Conservation (phyloP, 2,797 vertebrate species). For the Vireo griseus region DNA sequence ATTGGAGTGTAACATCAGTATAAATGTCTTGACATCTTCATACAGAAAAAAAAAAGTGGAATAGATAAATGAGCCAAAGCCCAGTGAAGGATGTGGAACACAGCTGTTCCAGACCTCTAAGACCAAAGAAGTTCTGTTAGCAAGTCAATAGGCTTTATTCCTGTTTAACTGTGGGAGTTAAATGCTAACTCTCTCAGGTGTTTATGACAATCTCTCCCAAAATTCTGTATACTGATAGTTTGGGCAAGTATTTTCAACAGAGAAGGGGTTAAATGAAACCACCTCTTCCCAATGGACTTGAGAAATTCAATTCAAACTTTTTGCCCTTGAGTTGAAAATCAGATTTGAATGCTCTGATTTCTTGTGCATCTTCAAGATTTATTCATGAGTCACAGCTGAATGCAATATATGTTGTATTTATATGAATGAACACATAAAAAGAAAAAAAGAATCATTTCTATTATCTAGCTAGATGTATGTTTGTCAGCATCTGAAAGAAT, state of each 20-base stretch:
- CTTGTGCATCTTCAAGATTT: conserved; percentile 57
- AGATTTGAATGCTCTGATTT: conserved; percentile 59
- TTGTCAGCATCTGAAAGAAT: conserved; percentile 56
- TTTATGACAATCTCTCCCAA: neutral
- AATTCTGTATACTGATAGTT: neutral
- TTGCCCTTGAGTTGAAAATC: conserved; percentile 45
- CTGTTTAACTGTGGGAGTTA: neutral
- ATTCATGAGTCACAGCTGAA: conserved; percentile 70
- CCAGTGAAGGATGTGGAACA: neutral
- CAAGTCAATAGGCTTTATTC: neutral
- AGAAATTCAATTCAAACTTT: neutral
- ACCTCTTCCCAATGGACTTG: neutral
- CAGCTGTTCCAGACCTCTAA: neutral
- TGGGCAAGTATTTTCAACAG: neutral
- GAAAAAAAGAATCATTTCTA: conserved; percentile 12
- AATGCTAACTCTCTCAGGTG: neutral
- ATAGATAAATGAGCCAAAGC: neutral
- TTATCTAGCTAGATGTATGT: conserved; percentile 62
- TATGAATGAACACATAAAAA: conserved; percentile 40
- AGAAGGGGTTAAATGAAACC: conserved; percentile 24
- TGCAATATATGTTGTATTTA: conserved; percentile 54
- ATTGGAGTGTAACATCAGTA: neutral
- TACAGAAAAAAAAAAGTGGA: neutral
- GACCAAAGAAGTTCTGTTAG: neutral
- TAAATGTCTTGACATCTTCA: neutral